Evolutionary conservation across 2,888 invertebrate species (phyloP), one percentile per base, ranked within the genome.

Genomic region (Heliothis peltigera): DNA sequence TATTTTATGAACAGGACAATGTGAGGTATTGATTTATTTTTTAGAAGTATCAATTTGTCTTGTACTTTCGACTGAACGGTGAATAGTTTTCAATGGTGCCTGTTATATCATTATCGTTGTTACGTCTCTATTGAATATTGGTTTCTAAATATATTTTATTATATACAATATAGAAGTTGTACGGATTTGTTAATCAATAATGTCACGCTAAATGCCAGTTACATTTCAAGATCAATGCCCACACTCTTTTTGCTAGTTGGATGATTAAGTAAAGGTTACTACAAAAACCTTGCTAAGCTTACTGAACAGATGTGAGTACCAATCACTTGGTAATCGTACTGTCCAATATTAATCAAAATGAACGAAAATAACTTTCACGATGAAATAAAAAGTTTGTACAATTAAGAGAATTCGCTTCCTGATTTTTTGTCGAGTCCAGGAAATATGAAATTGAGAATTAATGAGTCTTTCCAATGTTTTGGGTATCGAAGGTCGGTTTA

Each of bases 151-250:
- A 15, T 35, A 35, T 12, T 6, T 25, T 3, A 25, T 12, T 15
- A 35, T 35, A 15, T n/a, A 47, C 21, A n/a, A 6, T 17, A 12
- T 17, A 43, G 7, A 44, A 51, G 25, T 10, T 25, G 12, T 25
- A 42, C 0, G 7, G 15, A 39, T 25, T 48, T n/a, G n/a, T n/a
- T 42, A 39, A 15, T 58, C 19, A 19, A 46, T 58, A 70, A 66
- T 59, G 39, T 44, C 49, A 51, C 42, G 32, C 44, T 57, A 69
- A 64, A 73, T 73, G 60, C 47, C 74, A 68, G 69, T 54, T 58
- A 63, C 64, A 53, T 55, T 66, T 61, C 71, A 64, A 75, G 63
- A 58, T 61, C 71, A 66, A 66, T 70, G 58, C 66, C 66, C 63
- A 75, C 70, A 54, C 49, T 15, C 39, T 35, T 51, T 64, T 63